A percentile compares a stretch with the other conserved stretches of the same genome.
Conservation (phyloP, 1,140 invertebrate species). For the Aleiodes sp. region DNA sequence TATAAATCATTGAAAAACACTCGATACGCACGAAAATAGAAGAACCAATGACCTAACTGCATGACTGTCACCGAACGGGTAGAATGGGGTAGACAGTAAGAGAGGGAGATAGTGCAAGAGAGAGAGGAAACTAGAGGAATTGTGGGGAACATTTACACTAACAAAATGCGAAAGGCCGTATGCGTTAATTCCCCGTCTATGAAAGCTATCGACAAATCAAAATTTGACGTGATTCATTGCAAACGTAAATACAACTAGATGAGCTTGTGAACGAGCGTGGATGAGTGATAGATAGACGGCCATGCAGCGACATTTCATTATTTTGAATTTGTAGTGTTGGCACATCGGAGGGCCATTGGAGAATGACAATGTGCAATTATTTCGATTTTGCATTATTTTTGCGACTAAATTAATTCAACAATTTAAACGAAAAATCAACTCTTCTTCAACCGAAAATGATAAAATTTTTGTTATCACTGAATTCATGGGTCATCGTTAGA, state of each 20-base stretch:
- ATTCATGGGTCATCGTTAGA: conserved; percentile 12
- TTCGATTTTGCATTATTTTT: too few relatives aligned
- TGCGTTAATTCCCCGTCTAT: conserved; percentile 65
- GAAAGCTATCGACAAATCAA: conserved; percentile 68
- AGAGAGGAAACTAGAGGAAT: conserved; percentile 30
- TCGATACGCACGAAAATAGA: conserved; percentile 49
- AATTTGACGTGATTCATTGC: conserved; percentile 65
- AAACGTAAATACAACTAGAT: conserved; percentile 66
- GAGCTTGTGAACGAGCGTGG: conserved; percentile 57
- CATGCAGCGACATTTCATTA: neutral
- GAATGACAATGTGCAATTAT: too few relatives aligned
- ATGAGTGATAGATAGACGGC: conserved; percentile 62
- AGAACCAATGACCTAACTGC: neutral
- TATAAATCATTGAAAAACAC: conserved; percentile 57
- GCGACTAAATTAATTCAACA: too few relatives aligned
- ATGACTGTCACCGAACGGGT: neutral
- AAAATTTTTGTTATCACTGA: conserved; percentile 34
- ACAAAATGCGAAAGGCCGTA: conserved; percentile 63
- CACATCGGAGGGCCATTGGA: too few relatives aligned
- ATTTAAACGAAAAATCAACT: too few relatives aligned
- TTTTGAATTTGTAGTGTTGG: neutral
- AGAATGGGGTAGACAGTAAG: neutral
- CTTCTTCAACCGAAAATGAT: neutral
- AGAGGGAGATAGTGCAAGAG: conserved; percentile 12
- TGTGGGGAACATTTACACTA: conserved; percentile 56